These are phyloP conservation scores for Rhadinocentrus ornatus DNA, from an alignment of 2,797 vertebrate genomes.

Conservation along the genomic window DNA sequence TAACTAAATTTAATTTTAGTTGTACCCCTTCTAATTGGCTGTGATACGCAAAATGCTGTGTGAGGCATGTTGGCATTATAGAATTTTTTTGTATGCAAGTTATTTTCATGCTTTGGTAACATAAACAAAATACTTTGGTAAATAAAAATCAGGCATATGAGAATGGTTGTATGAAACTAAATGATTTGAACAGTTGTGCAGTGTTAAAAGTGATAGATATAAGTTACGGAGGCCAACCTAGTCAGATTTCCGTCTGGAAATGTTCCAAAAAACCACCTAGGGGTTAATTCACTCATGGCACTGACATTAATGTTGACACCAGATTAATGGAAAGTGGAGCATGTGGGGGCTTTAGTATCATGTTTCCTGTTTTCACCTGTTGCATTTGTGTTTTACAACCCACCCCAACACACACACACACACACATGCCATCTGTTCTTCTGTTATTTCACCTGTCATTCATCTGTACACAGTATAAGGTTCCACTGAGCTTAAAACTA, in stretches of 20 bases:
- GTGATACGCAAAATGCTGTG: too few species aligned
- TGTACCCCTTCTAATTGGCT: neutral
- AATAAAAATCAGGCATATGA: neutral
- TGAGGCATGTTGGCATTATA: too few species aligned
- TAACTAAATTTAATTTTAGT: neutral
- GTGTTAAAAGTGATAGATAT: neutral
- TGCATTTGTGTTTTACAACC: neutral
- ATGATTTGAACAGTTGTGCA: neutral
- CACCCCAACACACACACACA: neutral
- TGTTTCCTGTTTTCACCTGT: neutral
- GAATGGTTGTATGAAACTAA: neutral
- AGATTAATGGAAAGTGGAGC: neutral
- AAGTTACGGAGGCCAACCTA: neutral
- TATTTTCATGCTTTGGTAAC: too few species aligned
- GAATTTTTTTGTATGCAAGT: too few species aligned
- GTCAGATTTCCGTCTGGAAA: neutral
- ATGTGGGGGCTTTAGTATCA: neutral
- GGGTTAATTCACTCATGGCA: neutral
- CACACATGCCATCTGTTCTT: neutral
- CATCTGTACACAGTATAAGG: too few species aligned
- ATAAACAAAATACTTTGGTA: too few species aligned
- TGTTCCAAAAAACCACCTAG: neutral
- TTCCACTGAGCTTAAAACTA: neutral
- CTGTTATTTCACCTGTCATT: too few species aligned
- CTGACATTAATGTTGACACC: too few species aligned